A percentile compares a stretch with the other conserved stretches of the same genome.
phyloP scores from a whole-genome alignment of 2,113 vertebrate genomes.

The Gambusia affinis region DNA sequence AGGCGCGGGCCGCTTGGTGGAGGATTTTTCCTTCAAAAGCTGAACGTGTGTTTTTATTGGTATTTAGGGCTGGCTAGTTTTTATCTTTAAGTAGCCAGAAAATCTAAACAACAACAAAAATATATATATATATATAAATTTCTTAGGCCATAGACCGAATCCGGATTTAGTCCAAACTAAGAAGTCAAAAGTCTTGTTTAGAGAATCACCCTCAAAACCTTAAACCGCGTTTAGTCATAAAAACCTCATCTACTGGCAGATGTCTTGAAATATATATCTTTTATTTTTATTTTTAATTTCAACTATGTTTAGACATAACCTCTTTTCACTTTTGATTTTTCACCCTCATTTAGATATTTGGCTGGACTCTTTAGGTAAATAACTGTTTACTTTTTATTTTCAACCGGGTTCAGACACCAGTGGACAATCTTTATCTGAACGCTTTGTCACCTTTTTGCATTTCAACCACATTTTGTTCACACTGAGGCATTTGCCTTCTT shows the following conservation, averaged over 20 bases:
- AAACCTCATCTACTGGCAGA: background rate
- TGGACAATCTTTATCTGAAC: background rate
- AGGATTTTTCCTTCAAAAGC: background rate
- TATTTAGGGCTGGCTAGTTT: background rate
- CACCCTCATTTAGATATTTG: background rate
- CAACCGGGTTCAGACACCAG: background rate
- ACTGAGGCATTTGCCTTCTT: background rate
- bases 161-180: background rate
- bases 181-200: too few relatives aligned
- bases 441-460: background rate
- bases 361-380: background rate
- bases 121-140: too few relatives aligned
- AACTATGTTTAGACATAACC: background rate
- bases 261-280: background rate
- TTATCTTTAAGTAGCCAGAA: background rate
- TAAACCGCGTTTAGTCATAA: background rate
- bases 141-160: background rate
- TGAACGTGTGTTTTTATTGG: background rate
- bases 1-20: background rate
- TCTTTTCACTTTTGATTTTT: background rate
- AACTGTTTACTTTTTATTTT: background rate
- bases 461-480: background rate
- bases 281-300: background rate
- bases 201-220: background rate
- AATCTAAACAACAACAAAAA: background rate